Evolutionary conservation across 2,797 vertebrate genomes (phyloP), one percentile per base, ranked within the genome.

Genomic region (Tauraco hartlaubi): DNA sequence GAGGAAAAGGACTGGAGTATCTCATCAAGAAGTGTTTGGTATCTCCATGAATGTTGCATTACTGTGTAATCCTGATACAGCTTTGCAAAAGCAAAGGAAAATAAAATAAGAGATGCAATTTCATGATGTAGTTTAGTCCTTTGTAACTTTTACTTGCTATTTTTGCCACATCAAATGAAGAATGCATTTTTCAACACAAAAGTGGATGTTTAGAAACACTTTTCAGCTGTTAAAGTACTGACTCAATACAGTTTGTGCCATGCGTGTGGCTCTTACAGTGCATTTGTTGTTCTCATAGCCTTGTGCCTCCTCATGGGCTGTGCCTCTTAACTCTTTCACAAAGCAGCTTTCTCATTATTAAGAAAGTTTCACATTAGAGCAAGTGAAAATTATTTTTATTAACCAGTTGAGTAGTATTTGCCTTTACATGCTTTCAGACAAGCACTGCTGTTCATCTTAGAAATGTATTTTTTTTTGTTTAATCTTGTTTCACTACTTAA

Each of bases 181-280:
- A 79, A 52, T 31, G 4, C 4, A 1, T 48, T 91, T 84, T 82
- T 62, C 28, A 68, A 15, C 17, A 55, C n/a, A 35, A 31, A 62
- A 66, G 16, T 66, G 29, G 13, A 14, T 69, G 5, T 33, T 69
- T 44, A 51, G 56, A 71, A 63, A 52, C 8, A 7, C 17, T 9
- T 52, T 79, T 51, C 8, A 33, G 14, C n/a, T 52, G 35, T 35
- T 54, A 5, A 20, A 56, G 2, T 35, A 25, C 13, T 56, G 33
- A 23, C 28, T 58, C 49, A 81, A 33, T 28, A 19, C 16, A n/a
- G 6, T 33, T 33, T 68, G 59, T 4, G 19, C 5, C 0, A 0
- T 19, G 15, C 18, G 11, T 9, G 8, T 46, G 35, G 10, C 28
- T 69, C 14, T 90, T 39, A 11, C 0, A 51, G 1, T 33, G 12